Conservation (phyloP, 2,113 vertebrate genomes). For the Gnathonemus longibarbis region DNA sequence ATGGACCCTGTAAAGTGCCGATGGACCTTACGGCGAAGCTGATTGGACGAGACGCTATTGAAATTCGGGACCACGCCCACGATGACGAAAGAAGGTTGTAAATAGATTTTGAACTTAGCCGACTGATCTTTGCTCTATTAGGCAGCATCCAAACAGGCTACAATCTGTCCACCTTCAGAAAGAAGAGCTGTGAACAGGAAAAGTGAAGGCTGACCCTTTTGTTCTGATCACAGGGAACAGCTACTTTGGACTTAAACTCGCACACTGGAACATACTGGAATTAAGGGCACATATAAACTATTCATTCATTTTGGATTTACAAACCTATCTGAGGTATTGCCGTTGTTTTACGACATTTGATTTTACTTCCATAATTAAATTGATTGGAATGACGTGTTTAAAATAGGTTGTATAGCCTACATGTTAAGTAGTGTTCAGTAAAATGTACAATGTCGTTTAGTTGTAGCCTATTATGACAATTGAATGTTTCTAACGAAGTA, state of each 20-base stretch:
- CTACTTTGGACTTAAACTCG: background rate
- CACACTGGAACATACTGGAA: constrained; percentile 8
- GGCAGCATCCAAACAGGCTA: constrained; percentile 45
- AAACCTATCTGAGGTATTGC: constrained; percentile 4
- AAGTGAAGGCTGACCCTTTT: background rate
- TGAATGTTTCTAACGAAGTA: background rate
- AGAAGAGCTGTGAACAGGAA: background rate
- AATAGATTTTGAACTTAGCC: constrained; percentile 75
- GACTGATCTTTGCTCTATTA: constrained; percentile 53
- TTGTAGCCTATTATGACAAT: background rate
- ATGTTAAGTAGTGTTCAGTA: background rate
- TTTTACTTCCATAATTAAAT: constrained; percentile 1
- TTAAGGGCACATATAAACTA: constrained; percentile 13
- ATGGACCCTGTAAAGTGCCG: background rate
- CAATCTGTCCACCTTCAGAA: constrained; percentile 10
- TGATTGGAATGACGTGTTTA: background rate
- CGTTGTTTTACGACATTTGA: background rate
- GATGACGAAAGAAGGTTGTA: constrained; percentile 63
- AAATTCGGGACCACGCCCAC: constrained; percentile 57
- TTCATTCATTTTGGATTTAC: constrained; percentile 17
- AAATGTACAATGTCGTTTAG: background rate
- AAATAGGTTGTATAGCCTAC: background rate
- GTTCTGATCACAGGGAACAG: background rate
- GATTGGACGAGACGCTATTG: background rate
- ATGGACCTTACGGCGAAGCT: background rate